Conservation (phyloP, 2,888 invertebrate species). For the Ferdinandea cuprea region DNA sequence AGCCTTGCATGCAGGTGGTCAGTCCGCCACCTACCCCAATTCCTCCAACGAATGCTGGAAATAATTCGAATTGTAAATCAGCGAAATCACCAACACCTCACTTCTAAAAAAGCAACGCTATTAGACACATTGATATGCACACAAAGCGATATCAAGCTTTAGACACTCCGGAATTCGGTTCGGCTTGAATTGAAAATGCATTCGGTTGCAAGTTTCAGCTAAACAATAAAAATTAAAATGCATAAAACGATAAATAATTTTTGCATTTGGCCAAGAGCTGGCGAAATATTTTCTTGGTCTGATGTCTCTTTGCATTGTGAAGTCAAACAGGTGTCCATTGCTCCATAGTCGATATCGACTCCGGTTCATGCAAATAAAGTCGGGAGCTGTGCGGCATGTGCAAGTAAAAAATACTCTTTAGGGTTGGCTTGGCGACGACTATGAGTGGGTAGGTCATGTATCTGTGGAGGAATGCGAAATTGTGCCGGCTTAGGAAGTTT, state of each 20-base stretch:
- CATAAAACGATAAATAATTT: slow-evolving; percentile 43
- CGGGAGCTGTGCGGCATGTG: slow-evolving; percentile 25
- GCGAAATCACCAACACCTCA: slow-evolving; percentile 7
- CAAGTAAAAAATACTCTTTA: slow-evolving; percentile 17
- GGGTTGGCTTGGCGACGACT: slow-evolving; percentile 4
- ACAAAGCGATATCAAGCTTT: slow-evolving; percentile 33
- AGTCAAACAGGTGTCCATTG: slow-evolving; percentile 43
- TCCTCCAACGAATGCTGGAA: neutral
- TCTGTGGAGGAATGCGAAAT: slow-evolving; percentile 31
- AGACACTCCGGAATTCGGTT: slow-evolving; percentile 24
- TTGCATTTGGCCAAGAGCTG: neutral
- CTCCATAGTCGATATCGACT: neutral
- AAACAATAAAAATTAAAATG: slow-evolving; percentile 55
- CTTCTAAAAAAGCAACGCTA: slow-evolving; percentile 20
- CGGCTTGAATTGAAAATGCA: slow-evolving; percentile 22
- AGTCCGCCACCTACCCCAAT: neutral
- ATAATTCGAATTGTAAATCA: slow-evolving; percentile 28
- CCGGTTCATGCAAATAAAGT: slow-evolving; percentile 6
- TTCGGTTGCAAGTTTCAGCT: slow-evolving; percentile 7
- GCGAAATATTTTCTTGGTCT: slow-evolving; percentile 16
- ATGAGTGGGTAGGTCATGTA: slow-evolving; percentile 51
- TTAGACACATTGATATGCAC: slow-evolving; percentile 31
- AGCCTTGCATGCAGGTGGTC: slow-evolving; percentile 26
- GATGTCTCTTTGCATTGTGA: slow-evolving; percentile 13
- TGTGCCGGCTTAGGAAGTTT: slow-evolving; percentile 31